phyloP scores from a whole-genome alignment of 2,888 invertebrate genomes.

The Tortrix viridana region DNA sequence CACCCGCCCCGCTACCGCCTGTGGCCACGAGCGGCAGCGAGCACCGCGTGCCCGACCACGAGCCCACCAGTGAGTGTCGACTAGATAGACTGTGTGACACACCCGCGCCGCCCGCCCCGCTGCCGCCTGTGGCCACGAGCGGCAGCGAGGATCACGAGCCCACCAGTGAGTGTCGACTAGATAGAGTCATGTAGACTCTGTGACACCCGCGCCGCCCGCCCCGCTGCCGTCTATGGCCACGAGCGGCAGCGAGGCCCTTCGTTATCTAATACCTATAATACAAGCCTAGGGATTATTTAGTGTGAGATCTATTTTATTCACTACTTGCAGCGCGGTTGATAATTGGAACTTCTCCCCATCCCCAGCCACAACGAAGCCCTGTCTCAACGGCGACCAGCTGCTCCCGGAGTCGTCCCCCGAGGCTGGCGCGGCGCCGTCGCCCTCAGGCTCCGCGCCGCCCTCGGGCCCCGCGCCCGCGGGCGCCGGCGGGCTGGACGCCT shows the following conservation, averaged over 20 bases:
- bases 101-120: constrained; percentile 49
- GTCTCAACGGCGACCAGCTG: constrained; percentile 51
- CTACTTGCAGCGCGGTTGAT: too few species aligned
- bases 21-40: constrained; percentile 34
- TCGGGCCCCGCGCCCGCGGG: constrained; percentile 42
- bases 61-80: constrained; percentile 27
- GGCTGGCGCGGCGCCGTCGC: not conserved
- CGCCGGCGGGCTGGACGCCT: constrained; percentile 86
- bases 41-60: constrained; percentile 35
- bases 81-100: too few species aligned
- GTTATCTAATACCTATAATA: too few species aligned
- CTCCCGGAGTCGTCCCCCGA: constrained; percentile 48
- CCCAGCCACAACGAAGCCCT: constrained; percentile 41
- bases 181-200: too few species aligned
- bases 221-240: constrained; percentile 30
- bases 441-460: constrained; percentile 31
- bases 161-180: constrained; percentile 18
- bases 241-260: constrained; percentile 37
- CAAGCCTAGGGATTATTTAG: too few species aligned
- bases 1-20: constrained; percentile 43
- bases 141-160: constrained; percentile 37
- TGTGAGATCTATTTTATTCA: too few species aligned
- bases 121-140: constrained; percentile 31
- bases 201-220: constrained; percentile 50
- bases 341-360: too few species aligned